Percentiles rank a stretch among this genome's conserved stretches.
phyloP scores from a whole-genome alignment of 2,888 invertebrate species.

The Limnephilus lunatus region DNA sequence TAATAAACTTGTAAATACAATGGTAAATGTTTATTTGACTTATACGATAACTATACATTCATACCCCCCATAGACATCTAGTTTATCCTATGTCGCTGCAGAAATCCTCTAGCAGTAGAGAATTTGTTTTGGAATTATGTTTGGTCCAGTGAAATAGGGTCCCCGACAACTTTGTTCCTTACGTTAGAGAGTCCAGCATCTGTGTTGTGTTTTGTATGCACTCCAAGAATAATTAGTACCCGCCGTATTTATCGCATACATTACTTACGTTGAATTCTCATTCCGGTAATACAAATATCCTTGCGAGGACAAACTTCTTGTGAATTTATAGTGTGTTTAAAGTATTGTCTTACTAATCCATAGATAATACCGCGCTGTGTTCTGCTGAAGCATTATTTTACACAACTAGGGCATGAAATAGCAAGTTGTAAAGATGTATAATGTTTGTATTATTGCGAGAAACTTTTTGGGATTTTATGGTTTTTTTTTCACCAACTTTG shows the following conservation, averaged over 20 bases:
- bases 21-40: no score
- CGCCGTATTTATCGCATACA: constrained; percentile 22
- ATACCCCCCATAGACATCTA: background rate
- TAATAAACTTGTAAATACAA: no score
- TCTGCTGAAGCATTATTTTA: background rate
- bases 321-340: background rate
- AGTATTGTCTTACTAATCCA: background rate
- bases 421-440: background rate
- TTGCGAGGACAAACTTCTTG: constrained; percentile 1
- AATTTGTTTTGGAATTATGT: background rate
- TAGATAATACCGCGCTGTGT: background rate
- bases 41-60: no score
- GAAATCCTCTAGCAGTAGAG: background rate
- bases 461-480: background rate
- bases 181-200: constrained; percentile 30
- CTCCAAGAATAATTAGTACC: constrained; percentile 29
- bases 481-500: background rate
- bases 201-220: constrained; percentile 48
- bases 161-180: background rate
- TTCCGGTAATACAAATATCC: constrained; percentile 21
- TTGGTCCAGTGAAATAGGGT: constrained; percentile 11
- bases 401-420: background rate
- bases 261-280: constrained; percentile 26
- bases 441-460: background rate
- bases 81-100: background rate